Conservation (phyloP, 2,888 invertebrate genomes). For the Andrena marginata region DNA sequence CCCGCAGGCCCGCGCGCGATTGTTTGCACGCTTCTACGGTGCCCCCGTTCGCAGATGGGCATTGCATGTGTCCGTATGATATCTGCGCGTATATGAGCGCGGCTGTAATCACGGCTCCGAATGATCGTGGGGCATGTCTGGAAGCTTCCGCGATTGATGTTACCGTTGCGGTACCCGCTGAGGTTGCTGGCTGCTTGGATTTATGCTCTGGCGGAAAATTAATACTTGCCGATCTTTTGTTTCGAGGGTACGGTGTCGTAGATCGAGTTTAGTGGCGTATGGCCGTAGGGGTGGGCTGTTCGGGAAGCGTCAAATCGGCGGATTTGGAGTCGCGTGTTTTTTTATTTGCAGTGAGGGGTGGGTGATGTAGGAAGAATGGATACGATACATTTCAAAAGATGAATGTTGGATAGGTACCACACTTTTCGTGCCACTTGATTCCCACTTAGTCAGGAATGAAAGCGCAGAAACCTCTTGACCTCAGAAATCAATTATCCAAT, state of each 20-base stretch:
- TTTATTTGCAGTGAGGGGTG: no score
- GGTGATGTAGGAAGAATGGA: no score
- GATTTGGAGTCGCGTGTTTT: no score
- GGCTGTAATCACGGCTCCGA: constrained; percentile 40
- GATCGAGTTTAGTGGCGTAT: not conserved
- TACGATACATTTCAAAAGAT: no score
- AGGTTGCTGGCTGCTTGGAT: not conserved
- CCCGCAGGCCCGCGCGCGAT: constrained; percentile 40
- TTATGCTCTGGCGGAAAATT: not conserved
- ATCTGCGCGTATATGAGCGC: not conserved
- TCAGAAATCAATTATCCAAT: no score
- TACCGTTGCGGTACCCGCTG: not conserved
- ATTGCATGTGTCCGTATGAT: constrained; percentile 7
- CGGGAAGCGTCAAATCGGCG: no score
- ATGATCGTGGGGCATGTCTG: constrained; percentile 4
- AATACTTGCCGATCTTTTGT: not conserved
- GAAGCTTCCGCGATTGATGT: not conserved
- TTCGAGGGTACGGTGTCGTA: not conserved
- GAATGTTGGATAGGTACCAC: no score
- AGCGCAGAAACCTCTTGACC: no score
- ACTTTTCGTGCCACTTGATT: no score
- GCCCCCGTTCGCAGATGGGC: constrained; percentile 18
- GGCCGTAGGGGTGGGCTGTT: not conserved
- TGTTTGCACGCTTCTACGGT: constrained; percentile 48
- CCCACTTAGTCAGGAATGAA: no score